Evolutionary conservation across 1,140 invertebrate species (phyloP).

Genomic region (Drosophila busckii): DNA sequence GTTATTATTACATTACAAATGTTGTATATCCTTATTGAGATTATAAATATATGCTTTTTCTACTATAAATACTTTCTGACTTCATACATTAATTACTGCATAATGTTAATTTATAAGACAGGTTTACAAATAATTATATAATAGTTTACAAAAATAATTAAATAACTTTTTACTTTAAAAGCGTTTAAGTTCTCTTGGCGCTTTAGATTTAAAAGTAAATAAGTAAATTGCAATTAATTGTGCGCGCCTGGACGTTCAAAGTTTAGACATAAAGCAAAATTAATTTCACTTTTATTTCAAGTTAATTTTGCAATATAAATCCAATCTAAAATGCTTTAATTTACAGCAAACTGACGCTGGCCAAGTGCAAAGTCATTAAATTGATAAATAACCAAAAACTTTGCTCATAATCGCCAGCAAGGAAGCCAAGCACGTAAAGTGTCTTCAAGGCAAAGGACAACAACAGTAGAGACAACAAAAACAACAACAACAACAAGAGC

Average conservation of each 20-base stretch:
- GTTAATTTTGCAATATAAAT: conserved; percentile 62
- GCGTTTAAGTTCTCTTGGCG: no score
- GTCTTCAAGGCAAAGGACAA: conserved; percentile 22
- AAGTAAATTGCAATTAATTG: no score
- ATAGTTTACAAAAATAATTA: no score
- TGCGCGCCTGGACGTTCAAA: not conserved
- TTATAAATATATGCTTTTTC: no score
- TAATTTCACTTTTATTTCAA: conserved; percentile 47
- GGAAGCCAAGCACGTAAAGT: conserved; percentile 29
- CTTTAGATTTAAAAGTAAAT: no score
- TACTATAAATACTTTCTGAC: no score
- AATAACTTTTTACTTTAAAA: no score
- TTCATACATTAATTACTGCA: no score
- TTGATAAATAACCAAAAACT: conserved; percentile 72
- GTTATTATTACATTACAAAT: no score
- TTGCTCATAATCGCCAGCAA: conserved; percentile 67
- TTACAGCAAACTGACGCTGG: conserved; percentile 25
- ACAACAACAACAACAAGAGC: not conserved
- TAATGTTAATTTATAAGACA: no score
- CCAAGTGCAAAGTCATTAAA: conserved; percentile 62
- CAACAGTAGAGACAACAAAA: not conserved
- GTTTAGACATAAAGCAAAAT: conserved; percentile 37
- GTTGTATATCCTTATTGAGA: no score
- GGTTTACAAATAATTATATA: no score
- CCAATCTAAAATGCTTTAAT: conserved; percentile 64